Base-by-base conservation (phyloP, 1,140 invertebrate species). In the Megathymus violae region DNA sequence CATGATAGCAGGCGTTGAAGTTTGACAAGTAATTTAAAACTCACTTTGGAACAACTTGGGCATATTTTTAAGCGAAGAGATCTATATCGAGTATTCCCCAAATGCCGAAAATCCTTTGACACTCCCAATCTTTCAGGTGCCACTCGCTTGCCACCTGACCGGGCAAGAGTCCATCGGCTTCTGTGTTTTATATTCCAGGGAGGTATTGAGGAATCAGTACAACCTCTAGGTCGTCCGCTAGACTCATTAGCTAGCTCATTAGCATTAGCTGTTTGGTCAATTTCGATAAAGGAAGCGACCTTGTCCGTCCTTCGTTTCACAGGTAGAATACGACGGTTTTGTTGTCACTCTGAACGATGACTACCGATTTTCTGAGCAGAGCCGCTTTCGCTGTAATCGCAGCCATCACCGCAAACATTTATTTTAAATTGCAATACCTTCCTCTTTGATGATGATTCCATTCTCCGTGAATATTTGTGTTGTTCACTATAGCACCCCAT, bases 261-360 rank as follows among this genome's bases (percentile, higher is more conserved):
- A n/a, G n/a, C n/a, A n/a, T n/a, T n/a, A n/a, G n/a, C n/a, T n/a
- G n/a, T n/a, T n/a, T n/a, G n/a, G 85, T 85, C 38, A 81, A 41
- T 7, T 75, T 50, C 48, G 78, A 51, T 3, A 86, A 64, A 1
- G 27, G n/a, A n/a, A 63, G 10, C n/a, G 76, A 85, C 46, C 60
- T 74, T 46, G 78, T 86, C 16, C 83, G 78, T 9, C 80, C 80
- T 58, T 86, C 74, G 54, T 82, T 85, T 15, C 58, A 68, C 25
- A 85, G 72, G 62, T 80, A 80, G 0, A 74, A 56, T 1, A 82
- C 59, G 0, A 79, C 64, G 1, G 78, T 84, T 36, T 50, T 67
- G 69, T 80, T 86, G 80, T 86, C 78, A 51, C 76, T 66, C 43
- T 79, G 83, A 6, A 86, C 15, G 15, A 87, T 36, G n/a, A 69